Conservation (phyloP, 2,113 vertebrate species). For the Thalassarche chlororhynchos region DNA sequence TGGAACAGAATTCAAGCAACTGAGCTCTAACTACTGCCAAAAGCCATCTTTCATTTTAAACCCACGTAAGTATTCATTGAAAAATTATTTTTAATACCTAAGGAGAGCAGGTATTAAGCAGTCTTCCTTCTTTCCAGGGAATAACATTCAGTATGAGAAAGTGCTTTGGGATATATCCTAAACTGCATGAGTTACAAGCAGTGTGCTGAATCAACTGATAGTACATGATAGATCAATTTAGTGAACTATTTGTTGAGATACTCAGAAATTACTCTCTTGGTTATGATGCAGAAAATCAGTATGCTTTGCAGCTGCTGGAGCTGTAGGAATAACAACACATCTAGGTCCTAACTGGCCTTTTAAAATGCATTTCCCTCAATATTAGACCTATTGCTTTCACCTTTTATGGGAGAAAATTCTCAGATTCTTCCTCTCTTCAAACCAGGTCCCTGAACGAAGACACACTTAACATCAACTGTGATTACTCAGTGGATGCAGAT, state of each 20-base stretch:
- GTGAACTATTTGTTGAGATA: background rate
- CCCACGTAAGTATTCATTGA: background rate
- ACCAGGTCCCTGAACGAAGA: background rate
- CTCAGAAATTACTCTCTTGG: background rate
- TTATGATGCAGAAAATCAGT: background rate
- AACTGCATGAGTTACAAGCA: background rate
- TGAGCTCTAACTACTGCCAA: background rate
- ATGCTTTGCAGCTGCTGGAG: background rate
- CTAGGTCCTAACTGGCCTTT: background rate
- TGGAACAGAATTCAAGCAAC: background rate
- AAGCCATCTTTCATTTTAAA: background rate
- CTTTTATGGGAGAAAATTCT: background rate
- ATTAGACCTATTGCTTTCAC: background rate
- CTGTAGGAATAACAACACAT: background rate
- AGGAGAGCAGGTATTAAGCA: background rate
- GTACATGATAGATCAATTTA: background rate
- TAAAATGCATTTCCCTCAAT: background rate
- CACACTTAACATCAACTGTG: background rate
- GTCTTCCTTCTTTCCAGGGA: background rate
- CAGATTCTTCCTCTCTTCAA: background rate
- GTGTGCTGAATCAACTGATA: background rate
- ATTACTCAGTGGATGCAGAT: background rate
- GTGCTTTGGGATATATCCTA: background rate
- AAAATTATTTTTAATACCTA: background rate
- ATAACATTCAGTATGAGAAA: background rate